phyloP scores from a whole-genome alignment of 2,888 invertebrate genomes.

The Teleiodes luculella region DNA sequence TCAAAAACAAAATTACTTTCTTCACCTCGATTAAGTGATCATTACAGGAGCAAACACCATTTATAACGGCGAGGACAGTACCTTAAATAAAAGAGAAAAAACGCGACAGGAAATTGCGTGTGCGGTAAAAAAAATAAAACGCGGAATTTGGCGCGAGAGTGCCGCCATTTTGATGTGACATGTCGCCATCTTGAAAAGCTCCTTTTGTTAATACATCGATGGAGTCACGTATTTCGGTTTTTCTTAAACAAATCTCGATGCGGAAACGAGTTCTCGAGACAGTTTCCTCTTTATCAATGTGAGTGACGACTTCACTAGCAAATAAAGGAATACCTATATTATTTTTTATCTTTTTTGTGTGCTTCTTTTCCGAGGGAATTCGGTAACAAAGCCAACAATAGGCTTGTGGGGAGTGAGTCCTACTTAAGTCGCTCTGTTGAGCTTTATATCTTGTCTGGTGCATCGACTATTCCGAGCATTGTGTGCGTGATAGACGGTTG shows the following conservation, averaged over 20 bases:
- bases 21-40: slow-evolving; percentile 68
- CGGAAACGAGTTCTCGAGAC: slow-evolving; percentile 36
- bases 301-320: slow-evolving; percentile 8
- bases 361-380: slow-evolving; percentile 5
- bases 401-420: slow-evolving; percentile 3
- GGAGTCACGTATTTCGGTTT: slow-evolving; percentile 60
- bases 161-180: slow-evolving; percentile 52
- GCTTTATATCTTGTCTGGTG: slow-evolving; percentile 4
- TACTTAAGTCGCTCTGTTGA: slow-evolving; percentile 6
- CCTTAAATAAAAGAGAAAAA: slow-evolving; percentile 42
- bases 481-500: not conserved
- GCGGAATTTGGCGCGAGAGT: slow-evolving; percentile 43
- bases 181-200: slow-evolving; percentile 54
- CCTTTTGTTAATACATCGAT: slow-evolving; percentile 56
- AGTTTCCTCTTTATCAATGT: slow-evolving; percentile 24
- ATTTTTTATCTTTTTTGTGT: slow-evolving; percentile 5
- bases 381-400: slow-evolving; percentile 9
- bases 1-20: slow-evolving; percentile 50
- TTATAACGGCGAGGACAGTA: slow-evolving; percentile 44
- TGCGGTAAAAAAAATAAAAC: slow-evolving; percentile 50
- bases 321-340: slow-evolving; percentile 10
- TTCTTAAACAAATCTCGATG: slow-evolving; percentile 53
- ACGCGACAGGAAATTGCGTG: slow-evolving; percentile 59
- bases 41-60: slow-evolving; percentile 61
- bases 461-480: slow-evolving; percentile 1